A percentile compares a stretch with the other conserved stretches of the same genome.
Conservation (phyloP, 1,140 invertebrate genomes). For the Onthophagus taurus region DNA sequence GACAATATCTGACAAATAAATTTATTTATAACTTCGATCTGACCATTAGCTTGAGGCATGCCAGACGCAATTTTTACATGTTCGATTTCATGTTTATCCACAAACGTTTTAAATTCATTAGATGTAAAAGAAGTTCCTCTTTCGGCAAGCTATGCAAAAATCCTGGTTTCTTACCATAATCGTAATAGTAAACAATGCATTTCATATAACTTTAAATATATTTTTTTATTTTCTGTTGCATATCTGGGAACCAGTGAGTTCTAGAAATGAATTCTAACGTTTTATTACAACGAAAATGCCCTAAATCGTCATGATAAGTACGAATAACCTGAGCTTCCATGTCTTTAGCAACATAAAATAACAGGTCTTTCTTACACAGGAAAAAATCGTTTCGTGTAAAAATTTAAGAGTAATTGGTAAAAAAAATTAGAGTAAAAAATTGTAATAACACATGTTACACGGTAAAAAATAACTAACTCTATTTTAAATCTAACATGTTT, state of each 20-base stretch:
- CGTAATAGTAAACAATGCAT: not conserved
- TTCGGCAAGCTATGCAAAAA: conserved; percentile 1
- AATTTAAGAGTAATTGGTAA: too few species aligned
- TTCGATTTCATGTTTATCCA: too few species aligned
- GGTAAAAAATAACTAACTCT: too few species aligned
- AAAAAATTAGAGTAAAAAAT: too few species aligned
- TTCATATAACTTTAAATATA: not conserved
- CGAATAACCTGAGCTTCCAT: too few species aligned
- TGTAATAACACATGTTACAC: too few species aligned
- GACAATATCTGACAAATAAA: not conserved
- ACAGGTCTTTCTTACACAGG: too few species aligned
- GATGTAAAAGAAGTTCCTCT: not conserved
- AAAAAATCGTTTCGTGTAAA: too few species aligned
- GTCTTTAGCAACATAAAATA: too few species aligned
- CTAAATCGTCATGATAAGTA: not conserved
- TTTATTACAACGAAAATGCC: not conserved
- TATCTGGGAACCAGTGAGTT: not conserved
- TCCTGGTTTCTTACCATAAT: not conserved
- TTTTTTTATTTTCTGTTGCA: not conserved
- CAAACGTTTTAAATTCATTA: not conserved
- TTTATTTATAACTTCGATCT: conserved; percentile 6
- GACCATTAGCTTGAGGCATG: conserved; percentile 2
- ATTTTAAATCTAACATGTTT: too few species aligned
- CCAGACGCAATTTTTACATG: conserved; percentile 4
- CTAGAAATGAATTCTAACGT: not conserved